Conservation (phyloP, 2,797 vertebrate species). For the Parauchenoglanis punctatus region DNA sequence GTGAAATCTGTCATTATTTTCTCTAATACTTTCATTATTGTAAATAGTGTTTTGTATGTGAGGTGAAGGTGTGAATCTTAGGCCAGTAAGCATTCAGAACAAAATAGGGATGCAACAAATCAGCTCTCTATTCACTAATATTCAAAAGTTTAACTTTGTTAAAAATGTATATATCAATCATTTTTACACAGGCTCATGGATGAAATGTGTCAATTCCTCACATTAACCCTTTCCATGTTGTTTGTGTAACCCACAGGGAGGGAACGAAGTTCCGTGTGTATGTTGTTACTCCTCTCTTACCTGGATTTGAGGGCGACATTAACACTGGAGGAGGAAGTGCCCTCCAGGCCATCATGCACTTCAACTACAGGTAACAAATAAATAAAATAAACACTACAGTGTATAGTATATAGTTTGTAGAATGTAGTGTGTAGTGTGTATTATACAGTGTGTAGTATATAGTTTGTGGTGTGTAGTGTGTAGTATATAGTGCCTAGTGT, state of each 20-base stretch:
- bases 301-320: constrained; percentile 95
- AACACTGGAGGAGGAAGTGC: constrained; percentile 91
- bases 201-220: background rate
- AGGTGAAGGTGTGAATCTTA: no score
- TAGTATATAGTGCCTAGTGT: no score
- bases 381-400: background rate
- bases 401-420: background rate
- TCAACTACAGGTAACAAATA: constrained; percentile 89
- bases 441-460: background rate
- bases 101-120: no score
- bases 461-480: background rate
- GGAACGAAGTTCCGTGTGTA: constrained; percentile 86
- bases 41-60: no score
- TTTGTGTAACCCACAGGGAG: constrained; percentile 72
- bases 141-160: background rate
- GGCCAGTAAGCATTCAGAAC: no score
- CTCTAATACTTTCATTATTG: no score
- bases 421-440: background rate
- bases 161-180: background rate
- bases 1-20: background rate
- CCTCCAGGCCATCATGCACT: constrained; percentile 96
- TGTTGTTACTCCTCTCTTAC: constrained; percentile 90
- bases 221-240: background rate
- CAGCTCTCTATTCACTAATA: background rate
- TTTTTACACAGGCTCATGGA: background rate